A percentile compares a stretch with the other conserved stretches of the same genome.
Conservation (phyloP, 2,797 vertebrate genomes). For the Cuculus canorus region DNA sequence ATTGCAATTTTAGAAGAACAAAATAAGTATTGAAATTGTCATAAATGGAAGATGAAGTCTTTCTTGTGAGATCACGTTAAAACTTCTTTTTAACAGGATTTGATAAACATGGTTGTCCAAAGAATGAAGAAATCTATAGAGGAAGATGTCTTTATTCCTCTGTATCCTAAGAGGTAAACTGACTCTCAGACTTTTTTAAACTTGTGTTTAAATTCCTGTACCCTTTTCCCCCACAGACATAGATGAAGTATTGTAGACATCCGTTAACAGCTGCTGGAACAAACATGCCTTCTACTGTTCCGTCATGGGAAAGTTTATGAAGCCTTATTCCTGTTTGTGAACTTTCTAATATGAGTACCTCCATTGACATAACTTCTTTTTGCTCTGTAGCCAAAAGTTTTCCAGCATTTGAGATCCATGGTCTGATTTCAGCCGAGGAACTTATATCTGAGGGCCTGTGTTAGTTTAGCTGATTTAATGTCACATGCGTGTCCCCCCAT, state of each 20-base stretch:
- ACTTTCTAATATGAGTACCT: not conserved
- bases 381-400: not conserved
- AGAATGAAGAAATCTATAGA: slow-evolving; percentile 88
- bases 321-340: not conserved
- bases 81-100: slow-evolving; percentile 74
- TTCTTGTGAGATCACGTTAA: not conserved
- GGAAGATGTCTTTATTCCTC: slow-evolving; percentile 92
- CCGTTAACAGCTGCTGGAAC: not conserved
- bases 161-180: slow-evolving; percentile 89
- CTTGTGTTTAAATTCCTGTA: not conserved
- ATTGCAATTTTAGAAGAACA: not conserved
- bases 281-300: not conserved
- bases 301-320: not conserved
- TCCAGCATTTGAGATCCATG: not conserved
- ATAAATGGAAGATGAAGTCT: not conserved
- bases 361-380: not conserved
- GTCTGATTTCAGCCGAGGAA: not conserved
- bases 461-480: not conserved
- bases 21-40: not conserved
- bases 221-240: not conserved
- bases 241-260: not conserved
- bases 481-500: accelerated
- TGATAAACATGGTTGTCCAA: slow-evolving; percentile 78
- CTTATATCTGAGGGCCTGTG: not conserved
- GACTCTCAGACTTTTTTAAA: not conserved